Evolutionary conservation across 2,797 vertebrate species (phyloP).

Genomic region (Bufotes viridis): DNA sequence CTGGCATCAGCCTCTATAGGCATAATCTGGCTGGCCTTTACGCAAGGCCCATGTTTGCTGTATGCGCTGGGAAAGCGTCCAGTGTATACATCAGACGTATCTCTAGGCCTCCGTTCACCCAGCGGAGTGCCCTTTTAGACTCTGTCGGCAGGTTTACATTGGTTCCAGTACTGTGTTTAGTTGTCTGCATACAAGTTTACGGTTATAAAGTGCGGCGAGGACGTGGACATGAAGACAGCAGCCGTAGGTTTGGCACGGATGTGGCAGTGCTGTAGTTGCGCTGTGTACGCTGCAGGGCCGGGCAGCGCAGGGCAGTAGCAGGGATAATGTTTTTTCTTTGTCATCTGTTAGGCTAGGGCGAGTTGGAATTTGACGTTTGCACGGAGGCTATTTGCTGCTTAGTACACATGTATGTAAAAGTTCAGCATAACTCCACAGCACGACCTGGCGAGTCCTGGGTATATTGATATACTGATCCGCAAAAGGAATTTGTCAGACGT

Average conservation of each 20-base stretch:
- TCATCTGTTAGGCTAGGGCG: neutral
- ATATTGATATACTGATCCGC: conserved; percentile 7
- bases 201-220: neutral
- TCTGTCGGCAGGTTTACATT: no score
- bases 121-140: no score
- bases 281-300: neutral
- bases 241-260: conserved; percentile 35
- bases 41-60: no score
- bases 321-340: neutral
- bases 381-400: neutral
- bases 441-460: neutral
- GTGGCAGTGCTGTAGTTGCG: neutral
- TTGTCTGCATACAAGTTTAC: neutral
- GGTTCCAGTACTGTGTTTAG: no score
- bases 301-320: neutral
- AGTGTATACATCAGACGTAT: no score
- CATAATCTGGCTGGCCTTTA: no score
- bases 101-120: no score
- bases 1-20: no score
- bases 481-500: conserved; percentile 9
- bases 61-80: no score
- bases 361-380: neutral
- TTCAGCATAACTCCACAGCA: neutral
- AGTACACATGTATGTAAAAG: neutral
- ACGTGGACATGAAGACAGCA: neutral